Base-by-base conservation (phyloP, 1,140 invertebrate species). In the Brachionus asplanchnoidis region DNA sequence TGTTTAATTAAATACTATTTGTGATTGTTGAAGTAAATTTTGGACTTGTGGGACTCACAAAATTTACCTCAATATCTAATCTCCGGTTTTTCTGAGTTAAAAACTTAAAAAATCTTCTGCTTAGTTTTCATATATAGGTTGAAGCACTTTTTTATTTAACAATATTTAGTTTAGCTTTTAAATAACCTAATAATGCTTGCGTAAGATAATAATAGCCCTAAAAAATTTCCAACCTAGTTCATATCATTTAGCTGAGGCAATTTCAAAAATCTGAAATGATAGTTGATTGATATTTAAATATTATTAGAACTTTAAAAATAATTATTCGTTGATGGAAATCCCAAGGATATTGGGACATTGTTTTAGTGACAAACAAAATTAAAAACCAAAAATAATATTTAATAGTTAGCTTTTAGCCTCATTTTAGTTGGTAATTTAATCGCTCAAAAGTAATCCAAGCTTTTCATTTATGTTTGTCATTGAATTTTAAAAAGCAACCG, bases 391-490 rank as follows among this genome's bases (percentile, higher is more conserved):
- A 65, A 32, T 28, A 32, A 68, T 36, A 32, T 32, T 68, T 68
- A 32, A 36, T 32, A 68, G 20, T 68, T 32, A 32, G 32, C 66
- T 68, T 68, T 68, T 32, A 68, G 66, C 12, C 66, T 68, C 66
- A 26, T 68, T 32, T 68, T 68, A 8, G 66, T 68, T 68, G 66
- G 66, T 68, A 68, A 68, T 32, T 32, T 68, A 40, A 68, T 68
- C 26, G 26, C 23, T 40, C 11, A 36, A 68, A 66, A 68, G 66
- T 68, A 68, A 68, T 32, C 66, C 32, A 36, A 68, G 26, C 26
- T 68, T 68, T 65, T 65, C 9, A 65, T 65, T 65, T 65, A 6
- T 20, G 17, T 23, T 68, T 68, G 26, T 68, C 32, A n/a, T 32
- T 6, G 32, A 28, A 32, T 14, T n/a, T 32, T 4, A 14, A 68